Base-by-base conservation (phyloP, 2,113 vertebrate genomes). In the Chlamydotis undulata region DNA sequence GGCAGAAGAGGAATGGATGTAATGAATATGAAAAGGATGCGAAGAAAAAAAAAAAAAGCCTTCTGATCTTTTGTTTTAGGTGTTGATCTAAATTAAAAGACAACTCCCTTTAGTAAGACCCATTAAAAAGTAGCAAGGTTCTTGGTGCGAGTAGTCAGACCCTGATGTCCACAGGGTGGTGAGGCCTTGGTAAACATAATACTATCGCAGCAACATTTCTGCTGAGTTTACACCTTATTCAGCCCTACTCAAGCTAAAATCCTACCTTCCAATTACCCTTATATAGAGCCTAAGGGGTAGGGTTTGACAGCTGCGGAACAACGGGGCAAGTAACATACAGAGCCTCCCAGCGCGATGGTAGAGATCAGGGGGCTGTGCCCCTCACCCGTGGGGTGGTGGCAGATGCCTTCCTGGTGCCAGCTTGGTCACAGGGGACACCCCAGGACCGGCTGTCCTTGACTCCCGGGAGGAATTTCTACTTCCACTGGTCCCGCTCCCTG, bases 201-300 rank as follows among this genome's bases (percentile, higher is more conserved):
- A 9, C 56, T 91, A 79, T 68, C 16, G 10, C 1, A 16, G 39
- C 35, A 90, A 71, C 59, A 35, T 90, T 83, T 70, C 68, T 92
- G 41, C 76, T 64, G 81, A 92, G 6, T 93, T 96, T 55, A 83
- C 80, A 83, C 71, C 28, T 83, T 93, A 90, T 89, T 89, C 21
- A 77, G 43, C 25, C 39, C 37, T 74, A 47, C 41, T 67, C 22
- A 47, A 55, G 64, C 63, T 90, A 80, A 89, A 94, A 93, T 45
- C n/a, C 47, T 37, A 35, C 47, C 41, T 89, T 65, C 25, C 56
- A 74, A 28, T 93, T 92, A 86, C 37, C 37, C 17, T 52, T 50
- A 21, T 33, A 50, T 18, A 10, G 2, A 57, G 15, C 28, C 35
- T 31, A 23, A 87, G 45, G 65, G 2, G 0, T 12, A 28, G 50